These are phyloP conservation scores for Cylloceria caligata DNA, from an alignment of 2,888 invertebrate genomes.

Conservation along the genomic window DNA sequence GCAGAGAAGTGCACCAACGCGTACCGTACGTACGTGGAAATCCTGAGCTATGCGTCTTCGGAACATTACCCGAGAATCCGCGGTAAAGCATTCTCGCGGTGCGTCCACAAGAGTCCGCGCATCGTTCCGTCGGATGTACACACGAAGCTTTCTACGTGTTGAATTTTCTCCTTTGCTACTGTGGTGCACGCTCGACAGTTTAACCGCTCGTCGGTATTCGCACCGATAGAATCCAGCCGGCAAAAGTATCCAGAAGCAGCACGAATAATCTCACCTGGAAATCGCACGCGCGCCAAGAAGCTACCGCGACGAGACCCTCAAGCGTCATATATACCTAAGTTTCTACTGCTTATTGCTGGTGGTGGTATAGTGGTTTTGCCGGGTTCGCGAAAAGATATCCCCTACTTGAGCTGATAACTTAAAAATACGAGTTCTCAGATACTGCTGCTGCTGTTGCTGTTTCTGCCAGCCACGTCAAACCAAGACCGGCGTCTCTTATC, in stretches of 20 bases:
- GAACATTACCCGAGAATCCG: conserved; percentile 68
- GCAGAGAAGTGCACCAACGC: conserved; percentile 13
- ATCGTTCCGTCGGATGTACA: conserved; percentile 12
- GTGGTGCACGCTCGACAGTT: conserved; percentile 46
- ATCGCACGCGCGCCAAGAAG: conserved; percentile 53
- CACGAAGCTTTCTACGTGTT: conserved; percentile 16
- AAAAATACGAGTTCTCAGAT: conserved; percentile 47
- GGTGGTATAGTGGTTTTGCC: not conserved
- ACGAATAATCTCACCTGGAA: conserved; percentile 66
- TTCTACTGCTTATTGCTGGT: conserved; percentile 15
- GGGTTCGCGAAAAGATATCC: conserved; percentile 32
- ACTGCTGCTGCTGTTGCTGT: not conserved
- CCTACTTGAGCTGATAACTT: conserved; percentile 42
- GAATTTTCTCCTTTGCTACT: conserved; percentile 34
- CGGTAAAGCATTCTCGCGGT: conserved; percentile 65
- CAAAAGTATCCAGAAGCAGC: conserved; percentile 35
- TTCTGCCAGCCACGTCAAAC: conserved; percentile 23
- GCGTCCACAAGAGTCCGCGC: conserved; percentile 39
- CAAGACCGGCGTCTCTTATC: conserved; percentile 42
- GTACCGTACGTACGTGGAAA: conserved; percentile 63
- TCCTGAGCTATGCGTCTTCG: conserved; percentile 66
- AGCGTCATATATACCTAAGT: conserved; percentile 28
- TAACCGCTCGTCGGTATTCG: conserved; percentile 50
- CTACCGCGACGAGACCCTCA: conserved; percentile 5
- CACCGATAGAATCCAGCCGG: conserved; percentile 41